Percentiles rank a stretch among this genome's conserved stretches.
These are phyloP conservation scores for Paratilapia polleni DNA, from an alignment of 2,113 vertebrate species.

Conservation along the genomic window DNA sequence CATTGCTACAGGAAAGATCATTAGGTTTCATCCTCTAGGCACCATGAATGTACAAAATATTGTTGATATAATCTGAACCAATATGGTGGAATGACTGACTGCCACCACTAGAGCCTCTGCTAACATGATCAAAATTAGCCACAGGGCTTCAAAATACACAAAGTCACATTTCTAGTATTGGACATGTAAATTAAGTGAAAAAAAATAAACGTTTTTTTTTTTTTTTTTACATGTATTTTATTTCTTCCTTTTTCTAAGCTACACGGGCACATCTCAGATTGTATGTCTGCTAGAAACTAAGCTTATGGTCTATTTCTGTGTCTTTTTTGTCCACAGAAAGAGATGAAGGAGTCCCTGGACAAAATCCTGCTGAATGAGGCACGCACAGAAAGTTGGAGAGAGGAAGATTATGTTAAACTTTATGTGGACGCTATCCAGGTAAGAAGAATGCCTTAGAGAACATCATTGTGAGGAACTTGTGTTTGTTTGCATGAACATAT, in stretches of 20 bases:
- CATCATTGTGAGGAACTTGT: not conserved
- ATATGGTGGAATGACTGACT: not conserved
- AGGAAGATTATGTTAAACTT: constrained; percentile 52
- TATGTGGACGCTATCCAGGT: constrained; percentile 72
- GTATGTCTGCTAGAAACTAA: not conserved
- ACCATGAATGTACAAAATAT: not conserved
- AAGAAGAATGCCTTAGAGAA: not conserved
- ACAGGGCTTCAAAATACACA: not conserved
- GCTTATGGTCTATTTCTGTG: not conserved
- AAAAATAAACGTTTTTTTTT: too few relatives aligned
- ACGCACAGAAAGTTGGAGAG: not conserved
- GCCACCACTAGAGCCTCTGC: not conserved
- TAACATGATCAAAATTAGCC: not conserved
- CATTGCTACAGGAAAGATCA: not conserved
- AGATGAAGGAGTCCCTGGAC: not conserved
- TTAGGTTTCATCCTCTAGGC: not conserved
- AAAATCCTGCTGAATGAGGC: constrained; percentile 33
- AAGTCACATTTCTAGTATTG: not conserved
- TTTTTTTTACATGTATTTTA: not conserved
- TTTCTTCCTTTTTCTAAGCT: too few relatives aligned
- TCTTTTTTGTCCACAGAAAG: not conserved
- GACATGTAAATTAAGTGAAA: not conserved
- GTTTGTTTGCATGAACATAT: not conserved
- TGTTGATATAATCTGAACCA: not conserved
- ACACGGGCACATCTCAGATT: accelerated